These are phyloP conservation scores for Patella ulyssiponensis DNA, from an alignment of 2,888 invertebrate genomes.

Conservation along the genomic window DNA sequence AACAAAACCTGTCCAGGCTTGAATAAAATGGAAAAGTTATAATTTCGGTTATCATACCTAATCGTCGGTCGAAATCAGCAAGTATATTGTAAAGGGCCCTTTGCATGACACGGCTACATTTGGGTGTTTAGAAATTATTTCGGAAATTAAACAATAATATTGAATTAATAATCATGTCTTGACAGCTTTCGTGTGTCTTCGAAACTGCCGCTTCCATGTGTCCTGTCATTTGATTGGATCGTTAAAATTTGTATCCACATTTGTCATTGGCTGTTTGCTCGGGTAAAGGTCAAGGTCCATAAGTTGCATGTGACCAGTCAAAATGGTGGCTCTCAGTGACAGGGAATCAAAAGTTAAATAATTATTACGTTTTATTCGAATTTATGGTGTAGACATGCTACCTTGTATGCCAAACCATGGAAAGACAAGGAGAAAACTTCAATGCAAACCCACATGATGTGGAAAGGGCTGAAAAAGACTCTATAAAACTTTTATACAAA, in stretches of 20 bases:
- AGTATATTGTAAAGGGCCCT: too few species aligned
- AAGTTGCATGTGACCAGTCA: slow-evolving; percentile 50
- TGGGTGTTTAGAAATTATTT: too few species aligned
- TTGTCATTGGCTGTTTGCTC: neutral
- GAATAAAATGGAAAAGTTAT: too few species aligned
- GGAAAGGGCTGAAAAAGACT: slow-evolving; percentile 33
- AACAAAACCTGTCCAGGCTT: too few species aligned
- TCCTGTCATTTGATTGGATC: too few species aligned
- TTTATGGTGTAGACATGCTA: neutral
- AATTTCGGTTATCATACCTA: too few species aligned
- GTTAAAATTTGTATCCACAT: too few species aligned
- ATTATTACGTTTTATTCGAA: neutral
- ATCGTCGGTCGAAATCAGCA: too few species aligned
- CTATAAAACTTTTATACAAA: slow-evolving; percentile 41
- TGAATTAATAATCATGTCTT: too few species aligned
- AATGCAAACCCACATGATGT: slow-evolving; percentile 12
- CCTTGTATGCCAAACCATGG: slow-evolving; percentile 14
- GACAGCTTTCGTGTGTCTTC: neutral
- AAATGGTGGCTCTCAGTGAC: slow-evolving; percentile 44
- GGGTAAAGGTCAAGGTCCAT: slow-evolving; percentile 33
- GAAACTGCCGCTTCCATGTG: neutral
- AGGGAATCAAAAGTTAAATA: slow-evolving; percentile 12
- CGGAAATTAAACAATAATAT: too few species aligned
- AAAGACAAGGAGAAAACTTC: neutral
- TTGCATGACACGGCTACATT: too few species aligned